phyloP scores from a whole-genome alignment of 2,888 invertebrate genomes.

The Dendrolimus houi region DNA sequence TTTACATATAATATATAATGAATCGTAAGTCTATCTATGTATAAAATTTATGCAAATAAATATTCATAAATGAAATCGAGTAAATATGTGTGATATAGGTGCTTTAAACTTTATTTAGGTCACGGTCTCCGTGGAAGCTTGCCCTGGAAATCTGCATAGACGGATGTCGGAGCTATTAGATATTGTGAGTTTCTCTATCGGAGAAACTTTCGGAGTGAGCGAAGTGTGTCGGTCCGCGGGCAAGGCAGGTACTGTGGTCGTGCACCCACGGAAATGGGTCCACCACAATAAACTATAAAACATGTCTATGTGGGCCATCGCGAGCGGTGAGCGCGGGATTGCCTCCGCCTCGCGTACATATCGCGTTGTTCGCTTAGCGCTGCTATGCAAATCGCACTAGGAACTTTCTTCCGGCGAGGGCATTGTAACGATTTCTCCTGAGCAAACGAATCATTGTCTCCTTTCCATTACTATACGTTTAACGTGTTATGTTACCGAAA shows the following conservation, averaged over 20 bases:
- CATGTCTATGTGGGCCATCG: conserved; percentile 69
- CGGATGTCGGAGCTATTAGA: conserved; percentile 70
- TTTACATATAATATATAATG: background rate
- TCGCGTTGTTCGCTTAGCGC: conserved; percentile 27
- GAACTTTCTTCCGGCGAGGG: conserved; percentile 70
- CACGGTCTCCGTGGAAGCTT: conserved; percentile 53
- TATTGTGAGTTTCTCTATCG: conserved; percentile 70
- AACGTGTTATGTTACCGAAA: background rate
- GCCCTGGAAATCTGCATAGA: conserved; percentile 74
- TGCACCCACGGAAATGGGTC: conserved; percentile 69
- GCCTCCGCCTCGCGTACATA: conserved; percentile 21
- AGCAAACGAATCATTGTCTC: conserved; percentile 35
- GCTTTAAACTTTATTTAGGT: conserved; percentile 54
- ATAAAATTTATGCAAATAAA: background rate
- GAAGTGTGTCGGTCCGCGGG: conserved; percentile 59
- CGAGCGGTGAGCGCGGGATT: conserved; percentile 31
- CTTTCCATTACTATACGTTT: conserved; percentile 17
- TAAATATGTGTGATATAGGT: background rate
- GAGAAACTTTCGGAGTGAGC: conserved; percentile 69
- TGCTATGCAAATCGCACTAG: conserved; percentile 61
- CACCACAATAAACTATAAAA: conserved; percentile 62
- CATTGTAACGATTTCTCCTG: conserved; percentile 66
- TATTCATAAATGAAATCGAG: background rate
- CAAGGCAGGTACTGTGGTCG: conserved; percentile 42
- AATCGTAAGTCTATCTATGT: background rate